Conservation (phyloP, 2,113 vertebrate species). For the Psilopsiagon aymara region DNA sequence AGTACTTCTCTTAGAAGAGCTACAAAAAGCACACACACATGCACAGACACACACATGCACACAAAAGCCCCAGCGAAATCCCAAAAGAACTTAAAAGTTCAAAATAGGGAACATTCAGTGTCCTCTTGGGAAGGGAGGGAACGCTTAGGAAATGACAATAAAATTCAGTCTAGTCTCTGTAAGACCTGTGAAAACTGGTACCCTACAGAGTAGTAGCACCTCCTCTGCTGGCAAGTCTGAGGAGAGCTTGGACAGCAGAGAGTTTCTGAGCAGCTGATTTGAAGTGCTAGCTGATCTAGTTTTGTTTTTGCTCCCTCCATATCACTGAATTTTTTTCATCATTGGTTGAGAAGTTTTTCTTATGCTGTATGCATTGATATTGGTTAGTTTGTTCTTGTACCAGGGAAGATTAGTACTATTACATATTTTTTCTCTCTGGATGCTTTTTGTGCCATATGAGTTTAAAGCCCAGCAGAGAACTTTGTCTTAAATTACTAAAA, state of each 20-base stretch:
- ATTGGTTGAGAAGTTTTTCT: background rate
- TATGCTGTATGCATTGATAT: background rate
- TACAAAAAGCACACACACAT: background rate
- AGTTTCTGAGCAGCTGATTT: background rate
- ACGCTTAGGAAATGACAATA: background rate
- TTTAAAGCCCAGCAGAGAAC: background rate
- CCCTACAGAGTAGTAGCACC: background rate
- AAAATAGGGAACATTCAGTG: background rate
- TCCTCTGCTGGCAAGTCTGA: background rate
- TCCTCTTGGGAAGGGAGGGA: background rate
- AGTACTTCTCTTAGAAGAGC: background rate
- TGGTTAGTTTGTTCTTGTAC: background rate
- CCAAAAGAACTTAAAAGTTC: background rate
- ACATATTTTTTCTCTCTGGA: background rate
- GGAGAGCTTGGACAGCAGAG: background rate
- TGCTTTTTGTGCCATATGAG: background rate
- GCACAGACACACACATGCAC: background rate
- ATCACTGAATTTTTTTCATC: background rate
- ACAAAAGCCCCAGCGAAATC: background rate
- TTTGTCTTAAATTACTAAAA: background rate
- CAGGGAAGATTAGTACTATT: background rate
- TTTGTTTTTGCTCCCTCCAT: rapidly evolving
- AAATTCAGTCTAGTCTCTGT: background rate
- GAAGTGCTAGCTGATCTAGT: background rate
- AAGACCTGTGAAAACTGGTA: background rate